phyloP scores from a whole-genome alignment of 2,797 vertebrate genomes.

The Phoebastria nigripes region DNA sequence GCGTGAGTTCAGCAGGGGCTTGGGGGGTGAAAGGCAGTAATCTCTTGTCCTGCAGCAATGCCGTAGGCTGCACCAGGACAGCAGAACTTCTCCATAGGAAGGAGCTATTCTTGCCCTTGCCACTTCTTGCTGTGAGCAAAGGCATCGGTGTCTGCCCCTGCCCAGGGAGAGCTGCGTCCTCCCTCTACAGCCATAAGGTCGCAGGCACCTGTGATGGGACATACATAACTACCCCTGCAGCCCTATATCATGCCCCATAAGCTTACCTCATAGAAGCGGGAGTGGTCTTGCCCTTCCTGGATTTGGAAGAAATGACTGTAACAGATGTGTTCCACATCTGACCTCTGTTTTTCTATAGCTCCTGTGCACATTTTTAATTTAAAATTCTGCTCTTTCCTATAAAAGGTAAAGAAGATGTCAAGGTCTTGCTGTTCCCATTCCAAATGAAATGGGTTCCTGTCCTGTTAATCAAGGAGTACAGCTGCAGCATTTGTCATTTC shows the following conservation, averaged over 20 bases:
- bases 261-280: neutral
- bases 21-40: fast-evolving
- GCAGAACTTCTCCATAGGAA: neutral
- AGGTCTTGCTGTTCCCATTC: constrained; percentile 56
- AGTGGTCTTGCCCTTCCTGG: neutral
- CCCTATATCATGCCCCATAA: fast-evolving
- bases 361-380: neutral
- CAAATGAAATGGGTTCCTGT: constrained; percentile 58
- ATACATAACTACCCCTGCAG: neutral
- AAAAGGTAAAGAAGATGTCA: constrained; percentile 63
- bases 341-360: neutral
- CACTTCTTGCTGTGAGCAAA: neutral
- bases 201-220: neutral
- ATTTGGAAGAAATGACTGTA: neutral
- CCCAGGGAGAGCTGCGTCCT: neutral
- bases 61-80: neutral
- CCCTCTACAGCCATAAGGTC: fast-evolving
- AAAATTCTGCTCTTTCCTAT: constrained; percentile 40
- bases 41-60: neutral
- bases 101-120: neutral
- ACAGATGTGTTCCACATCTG: neutral
- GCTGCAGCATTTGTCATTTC: constrained; percentile 54
- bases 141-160: neutral
- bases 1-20: neutral
- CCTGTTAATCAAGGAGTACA: constrained; percentile 57